Evolutionary conservation across 2,113 vertebrate genomes (phyloP), one percentile per base, ranked within the genome.

Genomic region (Ciconia boyciana): DNA sequence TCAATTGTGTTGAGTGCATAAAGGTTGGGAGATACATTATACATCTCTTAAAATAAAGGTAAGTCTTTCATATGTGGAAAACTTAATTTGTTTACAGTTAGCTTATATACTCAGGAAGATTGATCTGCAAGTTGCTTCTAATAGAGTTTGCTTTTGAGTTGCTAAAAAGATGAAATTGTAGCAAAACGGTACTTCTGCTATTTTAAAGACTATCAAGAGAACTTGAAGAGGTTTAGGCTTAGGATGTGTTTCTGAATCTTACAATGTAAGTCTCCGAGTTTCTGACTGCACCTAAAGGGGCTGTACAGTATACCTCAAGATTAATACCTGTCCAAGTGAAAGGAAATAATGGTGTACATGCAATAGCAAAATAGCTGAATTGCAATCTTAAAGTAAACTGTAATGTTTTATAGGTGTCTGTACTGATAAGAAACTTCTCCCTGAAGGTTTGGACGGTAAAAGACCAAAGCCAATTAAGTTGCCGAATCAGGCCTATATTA

Each of bases 381-480:
- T 69, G 20, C 29, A 54, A 8, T 79, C 54, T 81, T 62, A 57
- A 91, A 54, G 15, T 75, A 46, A 32, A 44, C 34, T 69, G 13
- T 81, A 13, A 54, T 82, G 15, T 92, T 91, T 96, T 95, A 61
- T 54, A 98, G 99, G 98, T 62, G 72, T 87, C 21, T 88, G 82
- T 90, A 98, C 98, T 96, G 99, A 99, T 7, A 98, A 98, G 71
- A 95, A 95, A 6, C 97, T 94, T 87, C 52, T 86, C 61, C 88
- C 96, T 64, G 99, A 99, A 36, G 95, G 98, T 95, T 89, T 97
- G 10, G 99, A 99, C 83, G 97, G 87, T 97, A 97, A 92, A 94
- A 99, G 99, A 98, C 98, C 99, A 99, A 99, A 99, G 98, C 98
- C 98, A 96, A 97, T 98, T 77, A 99, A 99, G 97, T 98, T 98